A percentile compares a stretch with the other conserved stretches of the same genome.
These are phyloP conservation scores for Tor tambroides DNA, from an alignment of 2,113 vertebrate genomes.

Conservation along the genomic window DNA sequence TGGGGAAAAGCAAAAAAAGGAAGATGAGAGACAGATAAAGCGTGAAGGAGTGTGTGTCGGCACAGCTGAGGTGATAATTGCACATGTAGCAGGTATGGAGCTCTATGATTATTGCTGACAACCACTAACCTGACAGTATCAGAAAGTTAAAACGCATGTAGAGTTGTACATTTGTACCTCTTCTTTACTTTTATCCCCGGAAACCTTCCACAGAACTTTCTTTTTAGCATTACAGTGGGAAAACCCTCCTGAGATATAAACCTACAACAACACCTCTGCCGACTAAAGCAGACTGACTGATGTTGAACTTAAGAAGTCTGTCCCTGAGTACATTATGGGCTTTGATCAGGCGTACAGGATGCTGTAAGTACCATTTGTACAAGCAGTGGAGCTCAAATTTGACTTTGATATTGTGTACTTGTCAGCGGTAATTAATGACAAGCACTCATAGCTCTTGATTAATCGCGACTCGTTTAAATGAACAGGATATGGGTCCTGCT, in stretches of 20 bases:
- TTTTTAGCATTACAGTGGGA: neutral
- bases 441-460: slow-evolving; percentile 51
- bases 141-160: slow-evolving; percentile 5
- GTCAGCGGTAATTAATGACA: slow-evolving; percentile 49
- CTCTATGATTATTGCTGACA: slow-evolving; percentile 33
- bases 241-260: slow-evolving; percentile 2
- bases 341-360: neutral
- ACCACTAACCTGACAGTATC: slow-evolving; percentile 20
- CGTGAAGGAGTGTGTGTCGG: neutral
- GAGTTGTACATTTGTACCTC: neutral
- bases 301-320: slow-evolving; percentile 37
- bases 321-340: neutral
- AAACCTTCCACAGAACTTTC: neutral
- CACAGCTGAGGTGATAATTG: slow-evolving; percentile 40
- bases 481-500: slow-evolving; percentile 45
- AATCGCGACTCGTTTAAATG: slow-evolving; percentile 62
- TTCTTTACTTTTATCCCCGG: neutral
- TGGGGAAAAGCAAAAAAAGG: neutral
- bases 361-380: slow-evolving; percentile 44
- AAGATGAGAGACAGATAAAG: slow-evolving; percentile 15
- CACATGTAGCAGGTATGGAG: neutral
- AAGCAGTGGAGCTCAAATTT: slow-evolving; percentile 43
- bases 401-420: slow-evolving; percentile 50
- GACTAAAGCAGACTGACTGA: slow-evolving; percentile 10
- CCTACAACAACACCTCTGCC: slow-evolving; percentile 17